Evolutionary conservation across 2,797 vertebrate genomes (phyloP).

Genomic region (Synaphobranchus kaupii): DNA sequence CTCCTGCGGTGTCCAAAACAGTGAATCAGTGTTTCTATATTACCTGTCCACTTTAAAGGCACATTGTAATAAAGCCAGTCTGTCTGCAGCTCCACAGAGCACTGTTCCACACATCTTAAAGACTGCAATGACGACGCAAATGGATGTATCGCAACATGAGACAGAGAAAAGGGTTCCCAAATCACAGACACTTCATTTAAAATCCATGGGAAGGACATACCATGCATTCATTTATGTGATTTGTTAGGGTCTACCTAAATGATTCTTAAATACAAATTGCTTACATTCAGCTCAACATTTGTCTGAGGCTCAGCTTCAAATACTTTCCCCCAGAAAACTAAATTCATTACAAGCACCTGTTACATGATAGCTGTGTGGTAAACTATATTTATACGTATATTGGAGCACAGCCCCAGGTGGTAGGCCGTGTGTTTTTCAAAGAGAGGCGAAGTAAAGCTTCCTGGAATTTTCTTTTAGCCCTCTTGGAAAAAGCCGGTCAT

Average conservation of each 20-base stretch:
- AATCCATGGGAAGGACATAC: neutral
- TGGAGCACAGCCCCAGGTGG: neutral
- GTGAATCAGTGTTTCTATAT: neutral
- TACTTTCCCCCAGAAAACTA: neutral
- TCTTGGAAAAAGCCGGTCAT: neutral
- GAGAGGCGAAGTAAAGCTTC: neutral
- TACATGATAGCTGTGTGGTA: neutral
- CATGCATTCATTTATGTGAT: neutral
- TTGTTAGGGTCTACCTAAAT: neutral
- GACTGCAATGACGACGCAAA: no score
- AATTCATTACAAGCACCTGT: neutral
- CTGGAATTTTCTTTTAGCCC: neutral
- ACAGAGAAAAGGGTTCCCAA: no score
- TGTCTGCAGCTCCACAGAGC: neutral
- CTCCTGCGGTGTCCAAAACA: neutral
- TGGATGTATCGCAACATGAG: no score
- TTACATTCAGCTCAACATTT: neutral
- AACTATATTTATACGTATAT: neutral
- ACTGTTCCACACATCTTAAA: neutral
- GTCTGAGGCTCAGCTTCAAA: neutral
- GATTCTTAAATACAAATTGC: neutral
- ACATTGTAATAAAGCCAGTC: neutral
- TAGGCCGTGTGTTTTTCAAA: neutral
- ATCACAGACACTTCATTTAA: neutral
- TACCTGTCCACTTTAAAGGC: neutral